Evolutionary conservation across 1,140 invertebrate genomes (phyloP).

Genomic region (Drosophila littoralis): DNA sequence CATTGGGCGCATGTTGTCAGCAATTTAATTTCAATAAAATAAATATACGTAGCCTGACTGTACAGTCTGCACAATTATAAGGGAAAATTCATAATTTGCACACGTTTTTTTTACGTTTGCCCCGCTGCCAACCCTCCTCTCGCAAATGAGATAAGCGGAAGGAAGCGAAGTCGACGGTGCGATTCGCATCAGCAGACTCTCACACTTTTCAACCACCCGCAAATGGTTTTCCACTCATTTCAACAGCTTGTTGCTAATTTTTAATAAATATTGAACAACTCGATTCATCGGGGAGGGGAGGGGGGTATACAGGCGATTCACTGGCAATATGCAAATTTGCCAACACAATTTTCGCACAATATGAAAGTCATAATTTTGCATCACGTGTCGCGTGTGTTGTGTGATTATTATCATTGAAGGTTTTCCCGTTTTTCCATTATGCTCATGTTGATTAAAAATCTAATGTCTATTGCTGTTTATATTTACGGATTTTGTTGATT

Average conservation of each 20-base stretch:
- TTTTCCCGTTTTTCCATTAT: constrained; percentile 48
- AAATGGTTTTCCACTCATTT: constrained; percentile 45
- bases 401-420: constrained; percentile 41
- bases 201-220: background rate
- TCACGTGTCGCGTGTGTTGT: constrained; percentile 68
- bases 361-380: constrained; percentile 63
- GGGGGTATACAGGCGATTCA: background rate
- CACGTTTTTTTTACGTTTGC: constrained; percentile 10
- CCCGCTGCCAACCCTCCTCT: constrained; percentile 1
- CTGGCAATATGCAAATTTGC: constrained; percentile 68
- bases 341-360: constrained; percentile 60
- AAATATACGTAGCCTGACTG: constrained; percentile 18
- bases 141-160: constrained; percentile 67
- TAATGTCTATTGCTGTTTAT: constrained; percentile 40
- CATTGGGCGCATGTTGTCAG: constrained; percentile 10
- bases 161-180: constrained; percentile 27
- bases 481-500: constrained; percentile 47
- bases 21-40: constrained; percentile 46
- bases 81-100: constrained; percentile 44
- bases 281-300: background rate
- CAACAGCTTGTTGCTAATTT: constrained; percentile 78
- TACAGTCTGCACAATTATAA: constrained; percentile 31
- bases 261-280: constrained; percentile 70
- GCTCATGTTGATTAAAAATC: constrained; percentile 50
- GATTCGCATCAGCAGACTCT: constrained; percentile 4